A percentile compares a stretch with the other conserved stretches of the same genome.
phyloP scores from a whole-genome alignment of 2,888 invertebrate genomes.

The Tribolium freemani region DNA sequence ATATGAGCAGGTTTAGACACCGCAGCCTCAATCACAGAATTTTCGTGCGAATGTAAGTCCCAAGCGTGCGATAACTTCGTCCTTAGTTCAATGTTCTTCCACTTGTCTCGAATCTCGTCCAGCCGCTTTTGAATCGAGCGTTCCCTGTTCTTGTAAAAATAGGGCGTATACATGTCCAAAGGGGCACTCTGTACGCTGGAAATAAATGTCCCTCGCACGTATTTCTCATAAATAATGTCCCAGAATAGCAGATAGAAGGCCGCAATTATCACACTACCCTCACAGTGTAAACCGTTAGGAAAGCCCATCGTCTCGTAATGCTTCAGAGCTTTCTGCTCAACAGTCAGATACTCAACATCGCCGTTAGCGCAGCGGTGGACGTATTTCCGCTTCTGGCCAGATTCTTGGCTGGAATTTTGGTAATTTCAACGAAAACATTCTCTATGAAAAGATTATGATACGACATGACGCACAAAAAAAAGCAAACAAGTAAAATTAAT shows the following conservation, averaged over 20 bases:
- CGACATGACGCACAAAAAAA: too few species aligned
- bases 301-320: constrained; percentile 70
- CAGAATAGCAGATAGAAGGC: constrained; percentile 74
- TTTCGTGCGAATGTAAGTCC: constrained; percentile 63
- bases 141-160: constrained; percentile 79
- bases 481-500: too few species aligned
- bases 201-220: constrained; percentile 74
- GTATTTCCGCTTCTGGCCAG: constrained; percentile 62
- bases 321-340: constrained; percentile 72
- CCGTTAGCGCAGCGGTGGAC: constrained; percentile 57
- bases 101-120: constrained; percentile 61
- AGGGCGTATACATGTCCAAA: constrained; percentile 76
- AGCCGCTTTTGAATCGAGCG: constrained; percentile 72
- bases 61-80: constrained; percentile 63
- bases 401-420: constrained; percentile 49
- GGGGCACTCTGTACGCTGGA: constrained; percentile 78
- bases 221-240: constrained; percentile 79
- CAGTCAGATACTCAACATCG: constrained; percentile 66
- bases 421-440: background rate
- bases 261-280: constrained; percentile 58
- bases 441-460: too few species aligned
- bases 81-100: constrained; percentile 66
- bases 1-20: constrained; percentile 60
- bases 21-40: constrained; percentile 49
- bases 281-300: constrained; percentile 67